A percentile compares a stretch with the other conserved stretches of the same genome.
Conservation (phyloP, 2,113 vertebrate species). For the Danionella cerebrum region DNA sequence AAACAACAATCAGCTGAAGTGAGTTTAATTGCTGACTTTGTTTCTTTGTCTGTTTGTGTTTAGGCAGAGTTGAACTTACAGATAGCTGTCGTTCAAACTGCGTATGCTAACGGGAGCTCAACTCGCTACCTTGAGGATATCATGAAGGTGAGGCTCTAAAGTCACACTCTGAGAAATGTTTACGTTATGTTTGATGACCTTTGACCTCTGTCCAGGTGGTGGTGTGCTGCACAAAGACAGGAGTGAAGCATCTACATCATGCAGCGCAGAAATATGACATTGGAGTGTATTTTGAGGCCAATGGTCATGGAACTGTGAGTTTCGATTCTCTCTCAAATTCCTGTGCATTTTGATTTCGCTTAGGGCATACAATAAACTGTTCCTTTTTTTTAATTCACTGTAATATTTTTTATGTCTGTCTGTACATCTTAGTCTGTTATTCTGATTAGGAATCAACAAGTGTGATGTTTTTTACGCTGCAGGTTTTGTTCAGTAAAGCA, state of each 20-base stretch:
- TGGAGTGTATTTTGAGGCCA: slow-evolving; percentile 95
- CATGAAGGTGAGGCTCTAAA: slow-evolving; percentile 72
- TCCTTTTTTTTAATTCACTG: too few species aligned
- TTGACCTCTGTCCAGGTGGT: slow-evolving; percentile 64
- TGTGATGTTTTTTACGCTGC: not conserved
- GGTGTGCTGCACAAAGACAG: slow-evolving; percentile 87
- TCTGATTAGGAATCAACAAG: too few species aligned
- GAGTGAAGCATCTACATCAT: slow-evolving; percentile 92
- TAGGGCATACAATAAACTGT: too few species aligned
- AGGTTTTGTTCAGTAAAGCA: slow-evolving; percentile 85
- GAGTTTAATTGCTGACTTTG: not conserved
- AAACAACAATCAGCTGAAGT: not conserved
- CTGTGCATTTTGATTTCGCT: too few species aligned
- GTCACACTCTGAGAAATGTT: not conserved
- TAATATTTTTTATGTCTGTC: too few species aligned
- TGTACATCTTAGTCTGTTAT: too few species aligned
- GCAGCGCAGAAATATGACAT: slow-evolving; percentile 88
- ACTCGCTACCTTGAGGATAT: slow-evolving; percentile 81
- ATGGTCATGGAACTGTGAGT: slow-evolving; percentile 93
- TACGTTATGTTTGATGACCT: not conserved
- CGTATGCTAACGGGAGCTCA: slow-evolving; percentile 91
- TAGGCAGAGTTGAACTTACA: slow-evolving; percentile 74
- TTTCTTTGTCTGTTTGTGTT: slow-evolving; percentile 30
- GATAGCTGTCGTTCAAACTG: slow-evolving; percentile 89
- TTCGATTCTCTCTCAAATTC: too few species aligned